Conservation (phyloP, 2,888 invertebrate species). For the Oxyscelio sp. region DNA sequence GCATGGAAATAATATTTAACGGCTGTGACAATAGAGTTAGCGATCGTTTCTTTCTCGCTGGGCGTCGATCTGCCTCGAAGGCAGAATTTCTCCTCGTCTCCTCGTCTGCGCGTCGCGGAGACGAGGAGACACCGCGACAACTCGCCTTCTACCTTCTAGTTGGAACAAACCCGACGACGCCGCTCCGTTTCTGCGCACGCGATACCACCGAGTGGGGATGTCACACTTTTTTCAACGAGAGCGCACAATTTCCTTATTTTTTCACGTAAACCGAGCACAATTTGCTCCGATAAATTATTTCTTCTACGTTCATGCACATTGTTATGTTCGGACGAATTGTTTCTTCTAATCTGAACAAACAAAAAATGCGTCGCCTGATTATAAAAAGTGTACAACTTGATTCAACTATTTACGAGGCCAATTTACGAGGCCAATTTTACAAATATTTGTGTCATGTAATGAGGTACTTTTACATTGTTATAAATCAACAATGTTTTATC, state of each 20-base stretch:
- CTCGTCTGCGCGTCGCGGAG: conserved; percentile 65
- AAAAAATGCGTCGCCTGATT: too few species aligned
- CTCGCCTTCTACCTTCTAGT: conserved; percentile 29
- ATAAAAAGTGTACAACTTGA: too few species aligned
- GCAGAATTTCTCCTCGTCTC: conserved; percentile 72
- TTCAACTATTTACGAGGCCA: too few species aligned
- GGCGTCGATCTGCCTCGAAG: conserved; percentile 77
- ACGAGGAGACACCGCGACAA: conserved; percentile 48
- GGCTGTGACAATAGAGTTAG: conserved; percentile 81
- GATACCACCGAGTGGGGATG: conserved; percentile 52
- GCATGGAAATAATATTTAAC: conserved; percentile 85
- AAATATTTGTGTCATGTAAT: too few species aligned
- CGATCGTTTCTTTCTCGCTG: conserved; percentile 69
- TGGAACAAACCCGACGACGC: conserved; percentile 34
- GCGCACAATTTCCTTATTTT: conserved; percentile 35
- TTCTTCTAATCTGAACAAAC: background rate
- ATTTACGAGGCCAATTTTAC: too few species aligned
- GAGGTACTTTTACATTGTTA: too few species aligned
- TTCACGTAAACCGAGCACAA: conserved; percentile 1
- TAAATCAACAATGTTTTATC: too few species aligned
- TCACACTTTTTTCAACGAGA: conserved; percentile 41
- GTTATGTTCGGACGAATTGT: background rate
- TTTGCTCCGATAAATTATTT: conserved; percentile 15
- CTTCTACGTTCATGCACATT: background rate
- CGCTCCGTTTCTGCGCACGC: conserved; percentile 58